Evolutionary conservation across 2,113 vertebrate genomes (phyloP).

Genomic region (sheep (Ovis aries)): DNA sequence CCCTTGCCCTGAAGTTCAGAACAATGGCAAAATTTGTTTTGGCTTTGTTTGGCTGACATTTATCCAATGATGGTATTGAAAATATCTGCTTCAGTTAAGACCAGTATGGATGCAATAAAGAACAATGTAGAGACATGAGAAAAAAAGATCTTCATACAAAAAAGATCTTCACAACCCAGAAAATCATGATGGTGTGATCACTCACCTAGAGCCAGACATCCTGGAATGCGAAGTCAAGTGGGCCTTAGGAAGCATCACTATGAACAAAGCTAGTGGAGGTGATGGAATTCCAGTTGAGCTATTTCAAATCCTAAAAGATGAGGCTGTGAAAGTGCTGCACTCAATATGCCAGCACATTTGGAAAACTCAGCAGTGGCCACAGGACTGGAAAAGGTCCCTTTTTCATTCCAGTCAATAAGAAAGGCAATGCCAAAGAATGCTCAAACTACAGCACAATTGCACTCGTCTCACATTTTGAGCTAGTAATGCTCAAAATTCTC

Average conservation of each 20-base stretch:
- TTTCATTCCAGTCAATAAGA: neutral
- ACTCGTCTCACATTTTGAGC: neutral
- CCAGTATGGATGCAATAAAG: constrained; percentile 32
- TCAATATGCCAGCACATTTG: neutral
- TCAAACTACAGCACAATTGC: neutral
- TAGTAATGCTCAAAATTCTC: neutral
- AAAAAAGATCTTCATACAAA: neutral
- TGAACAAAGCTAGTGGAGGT: neutral
- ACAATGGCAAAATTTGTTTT: constrained; percentile 23
- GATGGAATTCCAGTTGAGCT: neutral
- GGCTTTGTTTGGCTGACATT: neutral
- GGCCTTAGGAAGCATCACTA: neutral
- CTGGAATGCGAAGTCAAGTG: neutral
- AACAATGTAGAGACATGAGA: neutral
- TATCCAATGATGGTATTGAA: constrained; percentile 39
- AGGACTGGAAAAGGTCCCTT: neutral
- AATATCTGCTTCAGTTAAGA: neutral
- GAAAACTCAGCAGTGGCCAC: neutral
- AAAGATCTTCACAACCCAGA: neutral
- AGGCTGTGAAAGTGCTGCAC: neutral
- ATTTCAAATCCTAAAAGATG: neutral
- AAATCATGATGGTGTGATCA: rapidly evolving
- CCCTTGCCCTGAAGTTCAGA: constrained; percentile 5
- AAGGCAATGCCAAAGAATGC: neutral
- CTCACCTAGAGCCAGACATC: neutral